Base-by-base conservation (phyloP, 2,797 vertebrate species). In the Paedocypris micromegethes region DNA sequence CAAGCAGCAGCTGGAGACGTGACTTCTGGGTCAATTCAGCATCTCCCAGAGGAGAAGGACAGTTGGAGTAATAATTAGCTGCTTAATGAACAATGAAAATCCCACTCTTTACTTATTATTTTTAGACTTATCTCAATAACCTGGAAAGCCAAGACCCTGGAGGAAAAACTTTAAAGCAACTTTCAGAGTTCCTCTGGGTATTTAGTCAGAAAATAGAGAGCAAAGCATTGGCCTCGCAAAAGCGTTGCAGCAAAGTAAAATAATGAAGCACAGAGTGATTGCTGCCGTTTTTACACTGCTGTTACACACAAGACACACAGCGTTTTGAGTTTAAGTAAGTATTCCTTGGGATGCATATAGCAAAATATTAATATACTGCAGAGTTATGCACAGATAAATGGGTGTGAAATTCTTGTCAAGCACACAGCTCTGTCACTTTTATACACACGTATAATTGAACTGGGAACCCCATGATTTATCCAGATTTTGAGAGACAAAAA, bases 11-110 rank as follows among this genome's bases (percentile, higher is more conserved):
- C 86, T 88, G 87, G 74, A 81, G 78, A 81, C 64, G 72, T 82
- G 81, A 81, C 84, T 86, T 81, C 77, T 79, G 74, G 84, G 82
- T 88, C 84, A 86, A 80, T 72, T 82, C 83, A 78, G 74, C 79
- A 74, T 81, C 80, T 73, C 80, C 81, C 83, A 74, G 70, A 83
- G 86, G 86, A 75, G 8, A 77, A 81, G 78, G 78, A 80, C 86
- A 87, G 83, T 87, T 85, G 81, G 86, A 79, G 70, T 78, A 71
- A 82, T 78, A 85, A 90, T 89, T 87, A 87, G 77, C 82, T 72
- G 84, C 85, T 80, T 88, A 87, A 87, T 87, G 87, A 87, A 77
- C 83, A 86, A 85, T 86, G 81, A 84, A 83, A 86, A 83, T 70
- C 9, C 64, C 77, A 75, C 75, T 72, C 53, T 83, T 76, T 75